A percentile compares a stretch with the other conserved stretches of the same genome.
phyloP scores from a whole-genome alignment of 2,888 invertebrate species.

The Psococerastis gibbosa region DNA sequence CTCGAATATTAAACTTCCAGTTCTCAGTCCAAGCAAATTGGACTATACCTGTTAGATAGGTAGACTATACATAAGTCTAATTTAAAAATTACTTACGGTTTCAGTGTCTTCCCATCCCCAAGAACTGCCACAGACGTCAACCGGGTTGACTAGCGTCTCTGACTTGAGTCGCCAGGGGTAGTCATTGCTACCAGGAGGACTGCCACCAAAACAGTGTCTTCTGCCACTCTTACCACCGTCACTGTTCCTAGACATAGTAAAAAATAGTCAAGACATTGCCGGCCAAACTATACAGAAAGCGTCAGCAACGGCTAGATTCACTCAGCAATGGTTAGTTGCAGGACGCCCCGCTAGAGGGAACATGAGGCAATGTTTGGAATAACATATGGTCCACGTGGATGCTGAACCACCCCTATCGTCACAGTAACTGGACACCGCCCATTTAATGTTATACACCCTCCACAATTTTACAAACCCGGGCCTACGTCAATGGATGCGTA shows the following conservation, averaged over 20 bases:
- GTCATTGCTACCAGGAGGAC: neutral
- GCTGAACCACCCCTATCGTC: neutral
- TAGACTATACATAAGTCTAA: too few species aligned
- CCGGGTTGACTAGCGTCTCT: neutral
- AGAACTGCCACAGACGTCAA: neutral
- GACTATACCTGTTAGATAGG: too few species aligned
- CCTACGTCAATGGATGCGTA: too few species aligned
- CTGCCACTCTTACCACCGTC: neutral
- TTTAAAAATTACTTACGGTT: conserved; percentile 7
- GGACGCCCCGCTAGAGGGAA: conserved; percentile 7
- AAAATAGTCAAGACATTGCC: too few species aligned
- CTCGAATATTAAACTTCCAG: too few species aligned
- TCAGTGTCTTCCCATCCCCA: conserved; percentile 6
- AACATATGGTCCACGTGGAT: conserved; percentile 9
- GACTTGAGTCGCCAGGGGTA: conserved; percentile 5
- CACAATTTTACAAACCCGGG: too few species aligned
- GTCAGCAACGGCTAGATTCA: too few species aligned
- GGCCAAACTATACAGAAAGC: too few species aligned
- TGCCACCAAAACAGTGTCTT: neutral
- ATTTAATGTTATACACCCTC: too few species aligned
- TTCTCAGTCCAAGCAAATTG: too few species aligned
- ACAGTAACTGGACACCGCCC: neutral
- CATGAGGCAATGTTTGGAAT: neutral
- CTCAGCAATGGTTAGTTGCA: neutral
- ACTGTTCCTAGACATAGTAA: conserved; percentile 3